These are phyloP conservation scores for Lytechinus pictus DNA, from an alignment of 35 echinoderm and acorn worm species.

Conservation along the genomic window DNA sequence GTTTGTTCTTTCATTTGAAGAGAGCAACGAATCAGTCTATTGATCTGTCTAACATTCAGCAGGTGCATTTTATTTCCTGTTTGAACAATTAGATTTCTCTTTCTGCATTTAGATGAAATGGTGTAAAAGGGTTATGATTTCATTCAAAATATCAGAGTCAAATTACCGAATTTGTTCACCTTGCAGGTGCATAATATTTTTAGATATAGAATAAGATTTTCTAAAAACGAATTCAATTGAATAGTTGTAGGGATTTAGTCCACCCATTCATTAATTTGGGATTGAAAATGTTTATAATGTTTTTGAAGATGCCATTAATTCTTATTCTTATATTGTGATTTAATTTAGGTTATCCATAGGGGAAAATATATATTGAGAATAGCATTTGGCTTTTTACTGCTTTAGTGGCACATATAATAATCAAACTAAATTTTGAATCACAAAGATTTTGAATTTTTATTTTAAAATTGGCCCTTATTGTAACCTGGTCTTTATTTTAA, in stretches of 20 bases:
- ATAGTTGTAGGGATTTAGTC: neutral
- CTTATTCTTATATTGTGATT: neutral
- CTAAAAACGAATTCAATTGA: too few relatives aligned
- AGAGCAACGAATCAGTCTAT: neutral
- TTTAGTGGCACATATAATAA: neutral
- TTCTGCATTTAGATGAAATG: neutral
- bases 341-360: too few relatives aligned
- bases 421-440: neutral
- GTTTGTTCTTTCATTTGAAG: neutral
- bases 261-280: neutral
- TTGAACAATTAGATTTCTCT: neutral
- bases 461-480: too few relatives aligned
- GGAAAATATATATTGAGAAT: too few relatives aligned
- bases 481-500: too few relatives aligned
- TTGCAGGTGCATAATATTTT: neutral
- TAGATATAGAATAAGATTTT: neutral
- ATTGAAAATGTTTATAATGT: neutral
- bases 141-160: neutral
- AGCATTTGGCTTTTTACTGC: neutral
- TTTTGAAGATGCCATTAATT: neutral
- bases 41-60: neutral
- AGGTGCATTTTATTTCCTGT: constrained; percentile 4
- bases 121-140: neutral
- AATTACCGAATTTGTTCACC: neutral
- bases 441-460: too few relatives aligned